Base-by-base conservation (phyloP, 2,113 vertebrate genomes). In the Ictalurus punctatus region DNA sequence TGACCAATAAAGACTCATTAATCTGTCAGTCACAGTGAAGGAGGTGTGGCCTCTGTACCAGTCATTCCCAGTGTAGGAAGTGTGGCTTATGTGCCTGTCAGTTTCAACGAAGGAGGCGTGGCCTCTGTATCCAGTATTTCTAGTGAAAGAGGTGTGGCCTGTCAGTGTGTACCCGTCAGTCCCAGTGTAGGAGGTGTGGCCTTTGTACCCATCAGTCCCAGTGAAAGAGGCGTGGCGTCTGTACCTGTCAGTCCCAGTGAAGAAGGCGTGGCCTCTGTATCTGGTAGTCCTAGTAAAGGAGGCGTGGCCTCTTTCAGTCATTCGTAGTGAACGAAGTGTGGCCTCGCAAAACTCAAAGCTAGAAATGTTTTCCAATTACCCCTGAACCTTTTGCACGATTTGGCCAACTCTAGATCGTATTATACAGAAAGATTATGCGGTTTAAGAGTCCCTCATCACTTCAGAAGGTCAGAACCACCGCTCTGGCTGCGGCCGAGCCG, bases 161-260 rank as follows among this genome's bases (percentile, higher is more conserved):
- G 8, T 6, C 2, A 27, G 1, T 25, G 6, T 40, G 3, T 6
- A 2, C 40, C 17, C 0, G 1, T 40, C 40, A 27, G 6, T 3
- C 7, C 17, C 3, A 19, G 6, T 21, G 5, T 8, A 40, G 2
- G 71, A 19, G 71, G 34, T 9, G 7, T 40, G 34, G 34, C 17
- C 71, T 74, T 1, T 1, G 48, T 52, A 48, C 6, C 71, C 23
- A 6, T 74, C 7, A 8, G 0, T 40, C 27, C 17, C 6, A 23
- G 27, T 16, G 27, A 21, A 40, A 17, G 25, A 12, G 0, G 25
- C 8, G 34, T 40, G 17, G 71, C 34, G 1, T 74, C 71, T 37
- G 3, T 37, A 48, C 8, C 48, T 2, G 17, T 74, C 34, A 74
- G 6, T 74, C 37, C 7, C 34, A 74, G 17, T 1, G 2, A 40